phyloP scores from a whole-genome alignment of 2,888 invertebrate genomes.

The Cybosia mesomella region DNA sequence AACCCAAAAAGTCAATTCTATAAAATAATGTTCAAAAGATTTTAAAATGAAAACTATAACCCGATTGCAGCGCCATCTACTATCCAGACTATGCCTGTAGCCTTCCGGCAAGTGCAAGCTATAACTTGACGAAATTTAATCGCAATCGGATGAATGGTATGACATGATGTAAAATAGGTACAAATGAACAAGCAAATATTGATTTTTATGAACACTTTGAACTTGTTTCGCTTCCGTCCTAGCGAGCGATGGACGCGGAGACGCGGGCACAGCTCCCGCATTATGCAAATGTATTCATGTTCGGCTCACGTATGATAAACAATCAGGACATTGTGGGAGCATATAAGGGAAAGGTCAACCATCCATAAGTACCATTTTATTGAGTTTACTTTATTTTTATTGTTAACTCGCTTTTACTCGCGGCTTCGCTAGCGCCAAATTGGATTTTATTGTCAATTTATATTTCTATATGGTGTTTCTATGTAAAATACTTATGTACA shows the following conservation, averaged over 20 bases:
- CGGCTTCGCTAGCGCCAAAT: no score
- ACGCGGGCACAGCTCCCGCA: background rate
- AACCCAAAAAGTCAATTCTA: no score
- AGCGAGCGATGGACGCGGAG: no score
- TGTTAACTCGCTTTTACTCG: background rate
- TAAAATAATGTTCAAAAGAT: no score
- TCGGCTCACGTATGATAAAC: background rate
- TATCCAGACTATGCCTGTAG: no score
- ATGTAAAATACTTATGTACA: no score
- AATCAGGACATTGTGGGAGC: background rate
- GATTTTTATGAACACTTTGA: background rate
- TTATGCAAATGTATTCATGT: conserved; percentile 1
- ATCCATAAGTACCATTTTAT: background rate
- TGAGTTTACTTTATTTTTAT: background rate
- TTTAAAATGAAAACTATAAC: no score
- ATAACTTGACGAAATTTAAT: background rate
- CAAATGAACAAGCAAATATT: background rate
- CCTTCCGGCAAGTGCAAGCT: no score
- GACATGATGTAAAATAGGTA: background rate
- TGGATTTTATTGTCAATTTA: no score
- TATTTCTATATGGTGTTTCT: no score
- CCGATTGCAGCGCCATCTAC: no score
- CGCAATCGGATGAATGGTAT: background rate
- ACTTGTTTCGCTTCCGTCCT: background rate
- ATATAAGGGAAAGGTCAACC: background rate